Evolutionary conservation across 2,888 invertebrate genomes (phyloP).

Genomic region (Eumerus sabulonum): DNA sequence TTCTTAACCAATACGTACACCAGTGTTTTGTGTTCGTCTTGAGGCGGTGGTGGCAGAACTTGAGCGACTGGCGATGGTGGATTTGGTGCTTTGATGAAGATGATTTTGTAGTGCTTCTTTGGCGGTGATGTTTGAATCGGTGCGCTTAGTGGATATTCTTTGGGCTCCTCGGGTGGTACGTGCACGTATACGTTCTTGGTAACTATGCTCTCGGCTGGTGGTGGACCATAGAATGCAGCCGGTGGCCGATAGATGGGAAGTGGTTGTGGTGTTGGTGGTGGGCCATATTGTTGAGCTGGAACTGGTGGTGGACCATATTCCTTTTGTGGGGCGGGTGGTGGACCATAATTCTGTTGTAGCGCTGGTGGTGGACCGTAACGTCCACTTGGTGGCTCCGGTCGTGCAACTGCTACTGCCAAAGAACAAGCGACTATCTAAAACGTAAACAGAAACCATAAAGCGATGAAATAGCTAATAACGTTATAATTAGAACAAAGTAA

Average conservation of each 20-base stretch:
- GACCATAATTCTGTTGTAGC: slow-evolving; percentile 69
- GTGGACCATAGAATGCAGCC: slow-evolving; percentile 75
- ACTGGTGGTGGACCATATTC: slow-evolving; percentile 76
- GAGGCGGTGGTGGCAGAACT: slow-evolving; percentile 84
- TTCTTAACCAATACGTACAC: slow-evolving; percentile 94
- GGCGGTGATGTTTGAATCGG: slow-evolving; percentile 79
- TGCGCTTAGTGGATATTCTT: slow-evolving; percentile 76
- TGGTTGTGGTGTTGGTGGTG: slow-evolving; percentile 71
- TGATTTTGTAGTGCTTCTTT: slow-evolving; percentile 81
- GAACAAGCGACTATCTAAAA: slow-evolving; percentile 74
- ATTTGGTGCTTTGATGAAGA: slow-evolving; percentile 81
- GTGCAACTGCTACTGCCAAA: slow-evolving; percentile 77
- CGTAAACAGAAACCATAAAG: slow-evolving; percentile 1
- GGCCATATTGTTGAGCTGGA: slow-evolving; percentile 69
- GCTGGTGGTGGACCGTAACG: slow-evolving; percentile 75
- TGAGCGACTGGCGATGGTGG: slow-evolving; percentile 80
- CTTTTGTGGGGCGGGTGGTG: slow-evolving; percentile 75
- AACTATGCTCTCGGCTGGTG: slow-evolving; percentile 75
- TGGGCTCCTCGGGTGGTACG: slow-evolving; percentile 81
- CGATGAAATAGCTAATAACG: too few species aligned
- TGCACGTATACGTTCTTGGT: slow-evolving; percentile 81
- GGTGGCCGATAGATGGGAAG: slow-evolving; percentile 77
- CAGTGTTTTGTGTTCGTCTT: slow-evolving; percentile 93
- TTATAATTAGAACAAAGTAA: too few species aligned
- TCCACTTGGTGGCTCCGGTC: slow-evolving; percentile 78